Evolutionary conservation across 2,113 vertebrate species (phyloP), one percentile per base, ranked within the genome.

Genomic region (Pyrgilauda ruficollis): DNA sequence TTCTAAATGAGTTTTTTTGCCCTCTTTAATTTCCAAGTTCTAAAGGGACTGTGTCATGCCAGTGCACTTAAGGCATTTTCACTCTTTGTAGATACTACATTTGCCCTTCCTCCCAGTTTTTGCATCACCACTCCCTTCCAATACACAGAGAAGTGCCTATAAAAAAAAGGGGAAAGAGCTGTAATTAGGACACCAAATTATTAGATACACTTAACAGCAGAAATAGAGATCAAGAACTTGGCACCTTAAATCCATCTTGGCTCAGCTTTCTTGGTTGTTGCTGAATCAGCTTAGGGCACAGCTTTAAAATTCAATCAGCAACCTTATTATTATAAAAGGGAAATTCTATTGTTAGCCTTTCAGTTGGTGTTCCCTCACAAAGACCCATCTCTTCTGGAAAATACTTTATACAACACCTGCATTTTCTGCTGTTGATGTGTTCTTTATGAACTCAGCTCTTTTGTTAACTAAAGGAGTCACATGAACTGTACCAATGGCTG

Each of bases 121-220:
- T 87, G 22, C 44, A 35, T 89, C 1, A 3, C 13, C 20, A 79
- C 47, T 82, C 30, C 24, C 41, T 91, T 93, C 61, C 55, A 68
- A 43, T 46, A 39, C 0, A 1, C 31, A 80, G 62, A 89, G 52
- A 89, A 59, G 16, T 72, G 27, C 28, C 77, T 80, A 23, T 35
- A 6, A 24, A 72, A 87, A 41, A 72, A 61, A 21, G 18, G 7
- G 18, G 13, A 49, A 55, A 72, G 28, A 64, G 30, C 33, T 69
- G 64, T 69, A 90, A 78, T 75, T 92, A 86, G 80, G 78, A 84
- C 66, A 75, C 30, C 37, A 66, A 84, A 93, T 87, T 78, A 49
- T 55, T 66, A 27, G 33, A 81, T 67, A 35, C 46, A 53, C n/a
- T 92, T 81, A 70, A 72, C 16, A 72, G 22, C 69, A 70, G 66